Percentiles rank a stretch among this genome's conserved stretches.
Evolutionary conservation across 2,797 vertebrate genomes (phyloP).

Genomic region (Hippocampus kuda): DNA sequence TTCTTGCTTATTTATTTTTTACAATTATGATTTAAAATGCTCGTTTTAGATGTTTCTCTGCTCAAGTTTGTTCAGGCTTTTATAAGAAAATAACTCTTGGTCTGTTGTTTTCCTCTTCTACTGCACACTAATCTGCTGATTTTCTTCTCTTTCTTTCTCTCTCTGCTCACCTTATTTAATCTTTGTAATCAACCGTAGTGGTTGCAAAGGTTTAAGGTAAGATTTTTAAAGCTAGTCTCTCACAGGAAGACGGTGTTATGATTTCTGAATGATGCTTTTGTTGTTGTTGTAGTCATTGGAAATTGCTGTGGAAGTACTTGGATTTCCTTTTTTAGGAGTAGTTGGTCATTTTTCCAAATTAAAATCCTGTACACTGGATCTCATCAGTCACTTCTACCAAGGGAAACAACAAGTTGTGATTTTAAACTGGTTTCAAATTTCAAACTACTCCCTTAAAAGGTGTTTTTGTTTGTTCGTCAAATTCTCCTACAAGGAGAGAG

Average conservation of each 20-base stretch:
- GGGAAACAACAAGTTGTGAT: background rate
- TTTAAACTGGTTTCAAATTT: constrained; percentile 1
- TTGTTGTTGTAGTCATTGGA: constrained; percentile 2
- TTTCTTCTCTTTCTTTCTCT: constrained; percentile 69
- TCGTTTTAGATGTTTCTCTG: background rate
- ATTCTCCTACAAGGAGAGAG: background rate
- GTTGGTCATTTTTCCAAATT: constrained; percentile 1
- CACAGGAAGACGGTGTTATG: constrained; percentile 1
- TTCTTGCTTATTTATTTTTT: background rate
- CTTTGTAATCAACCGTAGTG: constrained; percentile 86
- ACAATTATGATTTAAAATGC: background rate
- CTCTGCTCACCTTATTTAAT: constrained; percentile 79
- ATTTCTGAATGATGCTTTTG: constrained; percentile 10
- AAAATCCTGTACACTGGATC: background rate
- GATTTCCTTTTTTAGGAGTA: background rate
- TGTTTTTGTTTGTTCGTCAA: background rate
- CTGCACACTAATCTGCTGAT: constrained; percentile 50
- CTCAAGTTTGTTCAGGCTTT: background rate
- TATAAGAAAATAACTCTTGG: background rate
- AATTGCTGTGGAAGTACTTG: constrained; percentile 19
- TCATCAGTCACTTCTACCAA: background rate
- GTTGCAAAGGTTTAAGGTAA: constrained; percentile 99
- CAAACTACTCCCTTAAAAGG: background rate
- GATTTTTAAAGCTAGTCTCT: constrained; percentile 52
- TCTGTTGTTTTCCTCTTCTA: constrained; percentile 20